Evolutionary conservation across 1,140 invertebrate genomes (phyloP).

Genomic region (Manduca sexta): DNA sequence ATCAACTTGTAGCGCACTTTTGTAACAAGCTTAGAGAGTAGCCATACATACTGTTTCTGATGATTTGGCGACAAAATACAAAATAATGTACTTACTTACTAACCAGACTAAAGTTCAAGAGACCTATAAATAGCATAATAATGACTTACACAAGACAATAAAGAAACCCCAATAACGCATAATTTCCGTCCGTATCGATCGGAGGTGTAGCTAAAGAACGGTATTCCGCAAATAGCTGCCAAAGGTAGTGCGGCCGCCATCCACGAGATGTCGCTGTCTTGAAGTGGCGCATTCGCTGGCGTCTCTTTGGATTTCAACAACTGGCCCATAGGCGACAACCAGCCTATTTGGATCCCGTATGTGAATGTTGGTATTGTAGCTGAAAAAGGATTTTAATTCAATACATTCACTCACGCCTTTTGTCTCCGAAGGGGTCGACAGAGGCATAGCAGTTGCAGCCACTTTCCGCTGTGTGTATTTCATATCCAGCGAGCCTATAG

Average conservation of each 20-base stretch:
- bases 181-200: constrained; percentile 33
- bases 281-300: constrained; percentile 24
- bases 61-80: too few species aligned
- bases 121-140: background rate
- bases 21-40: too few species aligned
- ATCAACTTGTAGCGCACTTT: too few species aligned
- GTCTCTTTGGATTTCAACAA: constrained; percentile 39
- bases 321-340: constrained; percentile 55
- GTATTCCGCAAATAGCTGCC: constrained; percentile 31
- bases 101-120: too few species aligned
- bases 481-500: too few species aligned
- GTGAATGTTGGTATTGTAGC: constrained; percentile 55
- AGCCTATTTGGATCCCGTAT: constrained; percentile 58
- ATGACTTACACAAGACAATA: constrained; percentile 31
- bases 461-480: too few species aligned
- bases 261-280: constrained; percentile 30
- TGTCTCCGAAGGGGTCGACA: too few species aligned
- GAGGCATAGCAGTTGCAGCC: too few species aligned
- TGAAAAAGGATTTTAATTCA: too few species aligned
- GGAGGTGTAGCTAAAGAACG: constrained; percentile 32
- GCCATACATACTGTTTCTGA: too few species aligned
- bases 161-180: constrained; percentile 27
- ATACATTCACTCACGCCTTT: too few species aligned
- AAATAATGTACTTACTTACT: too few species aligned
- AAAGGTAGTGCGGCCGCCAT: constrained; percentile 34